Base-by-base conservation (phyloP, 2,113 vertebrate species). In the Oxyura jamaicensis region DNA sequence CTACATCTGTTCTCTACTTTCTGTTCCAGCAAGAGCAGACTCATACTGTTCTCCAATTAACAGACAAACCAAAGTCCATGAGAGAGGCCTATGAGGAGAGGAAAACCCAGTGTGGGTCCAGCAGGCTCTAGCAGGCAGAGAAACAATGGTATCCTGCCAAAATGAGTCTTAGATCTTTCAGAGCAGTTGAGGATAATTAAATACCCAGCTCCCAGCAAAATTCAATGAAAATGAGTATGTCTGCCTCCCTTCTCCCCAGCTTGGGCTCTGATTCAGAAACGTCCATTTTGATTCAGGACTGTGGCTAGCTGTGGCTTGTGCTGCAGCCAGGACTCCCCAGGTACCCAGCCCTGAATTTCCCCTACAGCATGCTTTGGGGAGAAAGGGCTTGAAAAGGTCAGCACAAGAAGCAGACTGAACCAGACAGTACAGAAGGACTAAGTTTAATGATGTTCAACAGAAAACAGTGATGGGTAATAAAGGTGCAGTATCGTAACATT, bases 291-390 rank as follows among this genome's bases (percentile, higher is more conserved):
- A 4, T 19, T 6, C 36, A 21, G 67, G 58, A 62, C 59, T 65
- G 62, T 1, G 1, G 6, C 11, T 39, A 16, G 13, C 53, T 13
- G 71, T 29, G 59, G 14, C 8, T 55, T 36, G 36, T 14, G 11
- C 25, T 0, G 0, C n/a, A 35, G 85, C 62, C 89, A 35, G 31
- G n/a, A 66, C 4, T 3, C 56, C 31, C 44, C 44, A 56, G 65
- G 60, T 65, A 33, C 42, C 63, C 71, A 92, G 10, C 18, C 67
- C 46, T 11, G 25, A 69, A 52, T 19, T 23, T 25, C 33, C 17
- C 39, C 52, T 31, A 3, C 39, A 11, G 11, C 29, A 18, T 0
- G 0, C 12, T 35, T 0, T 36, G 48, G 25, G 65, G 16, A 36
- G 10, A 23, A 23, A 12, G 9, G 2, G 33, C 29, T 21, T 33